These are phyloP conservation scores for Cylas formicarius DNA, from an alignment of 1,140 invertebrate genomes.

Conservation along the genomic window DNA sequence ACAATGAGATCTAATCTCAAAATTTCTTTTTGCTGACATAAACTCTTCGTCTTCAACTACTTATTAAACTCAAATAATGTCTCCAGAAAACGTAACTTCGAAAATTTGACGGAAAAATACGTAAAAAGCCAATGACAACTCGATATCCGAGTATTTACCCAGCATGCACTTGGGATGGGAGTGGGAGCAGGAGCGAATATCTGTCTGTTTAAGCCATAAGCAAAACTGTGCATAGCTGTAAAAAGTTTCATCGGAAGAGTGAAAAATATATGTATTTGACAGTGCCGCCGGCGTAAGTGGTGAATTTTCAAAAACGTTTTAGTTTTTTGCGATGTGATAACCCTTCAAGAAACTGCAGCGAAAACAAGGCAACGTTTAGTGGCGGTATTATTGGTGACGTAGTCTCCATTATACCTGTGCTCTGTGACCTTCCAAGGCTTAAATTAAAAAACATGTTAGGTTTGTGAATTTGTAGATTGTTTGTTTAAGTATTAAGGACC, in stretches of 20 bases:
- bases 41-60: too few relatives aligned
- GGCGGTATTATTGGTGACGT: constrained; percentile 23
- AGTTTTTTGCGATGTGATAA: constrained; percentile 14
- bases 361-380: constrained; percentile 13
- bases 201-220: constrained; percentile 2
- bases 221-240: constrained; percentile 13
- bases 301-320: constrained; percentile 10
- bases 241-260: constrained; percentile 4
- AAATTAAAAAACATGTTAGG: constrained; percentile 25
- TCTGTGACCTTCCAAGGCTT: constrained; percentile 24
- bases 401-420: constrained; percentile 27
- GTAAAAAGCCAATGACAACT: too few relatives aligned
- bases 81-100: too few relatives aligned
- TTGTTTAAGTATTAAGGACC: background rate
- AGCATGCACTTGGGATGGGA: constrained; percentile 29
- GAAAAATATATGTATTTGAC: constrained; percentile 2
- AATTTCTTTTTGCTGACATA: too few relatives aligned
- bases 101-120: too few relatives aligned
- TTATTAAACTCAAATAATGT: too few relatives aligned
- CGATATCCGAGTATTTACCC: constrained; percentile 26
- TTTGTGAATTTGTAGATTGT: constrained; percentile 11
- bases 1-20: too few relatives aligned
- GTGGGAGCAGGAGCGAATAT: constrained; percentile 23
- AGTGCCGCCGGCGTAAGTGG: constrained; percentile 7
- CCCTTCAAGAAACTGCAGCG: background rate